Evolutionary conservation across 2,888 invertebrate species (phyloP).

Genomic region (Xestobium rufovillosum): DNA sequence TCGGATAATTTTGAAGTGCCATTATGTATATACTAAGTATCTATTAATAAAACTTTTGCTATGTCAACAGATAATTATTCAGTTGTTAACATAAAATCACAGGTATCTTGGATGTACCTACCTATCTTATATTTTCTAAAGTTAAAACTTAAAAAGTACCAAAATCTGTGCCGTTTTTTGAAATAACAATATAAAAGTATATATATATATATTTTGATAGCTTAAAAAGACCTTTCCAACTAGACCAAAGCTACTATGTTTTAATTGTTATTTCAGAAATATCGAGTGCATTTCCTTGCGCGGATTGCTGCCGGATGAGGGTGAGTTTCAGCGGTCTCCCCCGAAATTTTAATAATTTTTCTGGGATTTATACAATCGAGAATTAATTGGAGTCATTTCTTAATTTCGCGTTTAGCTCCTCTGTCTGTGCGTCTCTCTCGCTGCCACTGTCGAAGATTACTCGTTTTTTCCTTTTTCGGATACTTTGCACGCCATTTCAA

Average conservation of each 20-base stretch:
- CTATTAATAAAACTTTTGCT: no score
- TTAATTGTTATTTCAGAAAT: background rate
- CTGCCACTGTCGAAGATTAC: slow-evolving; percentile 17
- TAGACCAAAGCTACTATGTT: background rate
- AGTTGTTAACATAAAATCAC: no score
- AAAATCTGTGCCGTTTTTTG: no score
- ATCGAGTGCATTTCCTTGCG: background rate
- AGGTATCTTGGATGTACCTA: no score
- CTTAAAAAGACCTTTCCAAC: background rate
- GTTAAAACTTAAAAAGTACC: no score
- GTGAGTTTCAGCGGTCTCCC: no score
- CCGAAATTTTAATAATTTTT: slow-evolving; percentile 43
- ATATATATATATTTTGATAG: no score
- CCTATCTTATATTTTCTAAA: no score
- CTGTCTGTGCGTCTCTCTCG: slow-evolving; percentile 13
- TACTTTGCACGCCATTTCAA: slow-evolving; percentile 40
- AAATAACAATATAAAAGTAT: no score
- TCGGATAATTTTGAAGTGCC: no score
- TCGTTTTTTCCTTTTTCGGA: slow-evolving; percentile 31
- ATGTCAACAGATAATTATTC: no score
- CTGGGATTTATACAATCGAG: slow-evolving; percentile 41
- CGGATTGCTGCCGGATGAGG: background rate
- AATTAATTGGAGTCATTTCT: slow-evolving; percentile 45
- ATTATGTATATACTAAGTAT: no score
- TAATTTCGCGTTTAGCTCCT: slow-evolving; percentile 33